Conservation (phyloP, 2,113 vertebrate species). For the Galemys pyrenaicus region DNA sequence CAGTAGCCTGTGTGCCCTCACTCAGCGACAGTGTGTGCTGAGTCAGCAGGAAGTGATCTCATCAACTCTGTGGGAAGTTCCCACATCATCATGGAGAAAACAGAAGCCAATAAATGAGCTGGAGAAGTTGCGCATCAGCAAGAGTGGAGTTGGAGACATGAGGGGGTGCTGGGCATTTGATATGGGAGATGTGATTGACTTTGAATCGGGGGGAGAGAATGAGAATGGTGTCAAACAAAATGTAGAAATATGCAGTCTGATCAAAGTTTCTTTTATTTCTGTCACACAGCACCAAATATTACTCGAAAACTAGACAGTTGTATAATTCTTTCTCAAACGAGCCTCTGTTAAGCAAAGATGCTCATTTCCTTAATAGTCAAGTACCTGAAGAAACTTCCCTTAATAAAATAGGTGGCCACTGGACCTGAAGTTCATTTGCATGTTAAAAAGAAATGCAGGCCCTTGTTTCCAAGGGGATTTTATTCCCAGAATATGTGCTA, state of each 20-base stretch:
- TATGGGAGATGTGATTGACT: neutral
- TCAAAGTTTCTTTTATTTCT: neutral
- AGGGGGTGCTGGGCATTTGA: too few relatives aligned
- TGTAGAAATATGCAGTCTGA: neutral
- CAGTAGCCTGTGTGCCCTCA: fast-evolving
- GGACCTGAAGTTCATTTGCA: neutral
- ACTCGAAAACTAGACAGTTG: too few relatives aligned
- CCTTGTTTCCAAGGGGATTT: slow-evolving; percentile 60
- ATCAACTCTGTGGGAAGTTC: slow-evolving; percentile 39
- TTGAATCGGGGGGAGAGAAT: neutral
- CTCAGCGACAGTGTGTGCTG: neutral
- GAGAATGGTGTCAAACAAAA: too few relatives aligned
- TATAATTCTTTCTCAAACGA: neutral
- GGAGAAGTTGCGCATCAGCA: neutral
- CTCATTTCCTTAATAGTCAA: neutral
- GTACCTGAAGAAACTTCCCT: neutral
- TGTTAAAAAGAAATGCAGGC: neutral
- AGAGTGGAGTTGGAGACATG: too few relatives aligned
- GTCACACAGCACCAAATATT: neutral
- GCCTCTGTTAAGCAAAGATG: neutral
- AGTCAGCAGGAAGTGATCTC: slow-evolving; percentile 53
- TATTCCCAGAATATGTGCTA: slow-evolving; percentile 38
- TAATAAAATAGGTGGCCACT: neutral
- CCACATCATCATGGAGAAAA: neutral
- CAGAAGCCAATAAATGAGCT: neutral